Evolutionary conservation across 2,888 invertebrate genomes (phyloP), one percentile per base, ranked within the genome.

Genomic region (Drosophila putrida): DNA sequence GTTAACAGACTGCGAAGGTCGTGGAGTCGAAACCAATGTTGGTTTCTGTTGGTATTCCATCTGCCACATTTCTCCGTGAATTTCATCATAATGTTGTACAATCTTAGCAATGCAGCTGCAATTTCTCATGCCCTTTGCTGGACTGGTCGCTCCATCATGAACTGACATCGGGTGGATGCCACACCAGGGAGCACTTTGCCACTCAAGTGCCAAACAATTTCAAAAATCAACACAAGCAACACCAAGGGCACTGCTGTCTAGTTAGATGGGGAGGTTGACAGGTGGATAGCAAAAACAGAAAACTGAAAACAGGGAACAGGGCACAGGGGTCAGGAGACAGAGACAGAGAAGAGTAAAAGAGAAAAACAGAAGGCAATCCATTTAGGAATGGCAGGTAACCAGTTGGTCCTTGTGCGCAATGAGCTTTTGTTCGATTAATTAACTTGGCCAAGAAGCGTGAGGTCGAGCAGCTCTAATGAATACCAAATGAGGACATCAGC

Each of bases 171-270:
- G 73, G 43, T 59, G 81, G 51, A 36, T 62, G 61, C 46, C 38
- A 49, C 85, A 65, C 65, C 71, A 49, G 82, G 85, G 88, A 73
- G 67, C 82, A 82, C 73, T 82, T 88, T 76, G 88, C 76, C 67
- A 82, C 79, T 82, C 85, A 85, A 82, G 80, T 84, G 85, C 85
- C 88, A 88, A 84, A 85, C 85, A 82, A 88, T 88, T 82, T 82
- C 75, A 82, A 82, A 82, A 82, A 82, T 82, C 82, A 82, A 88
- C 82, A 84, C 73, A 75, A 78, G 49, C 44, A 55, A 38, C 55
- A 62, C 69, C 64, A 73, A 43, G 53, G 73, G 50, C 49, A 50
- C 50, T 61, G 47, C 46, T 59, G 60, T 43, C 55, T 38, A 20
- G 49, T 33, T 36, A 15, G 31, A 13, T 41, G 41, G 11, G 1